Evolutionary conservation across 2,888 invertebrate genomes (phyloP), one percentile per base, ranked within the genome.

Genomic region (Acleris literana): DNA sequence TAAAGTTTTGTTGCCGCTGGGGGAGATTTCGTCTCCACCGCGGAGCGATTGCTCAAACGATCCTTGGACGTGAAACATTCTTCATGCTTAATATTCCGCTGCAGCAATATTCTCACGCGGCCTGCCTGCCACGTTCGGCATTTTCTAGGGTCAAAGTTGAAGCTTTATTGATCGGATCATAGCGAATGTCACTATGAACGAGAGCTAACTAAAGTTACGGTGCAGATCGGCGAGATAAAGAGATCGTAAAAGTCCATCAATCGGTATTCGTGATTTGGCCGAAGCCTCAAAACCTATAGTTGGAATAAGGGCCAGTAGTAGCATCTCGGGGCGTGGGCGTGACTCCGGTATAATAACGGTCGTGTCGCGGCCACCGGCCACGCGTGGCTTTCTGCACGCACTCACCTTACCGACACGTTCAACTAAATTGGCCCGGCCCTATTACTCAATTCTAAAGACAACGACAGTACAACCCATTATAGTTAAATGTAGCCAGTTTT

Each of bases 31-130:
- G 74, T 91, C 90, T 63, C 93, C 92, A 70, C 92, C 89, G 64
- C 94, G 91, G 71, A 94, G 84, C 65, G 94, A 94, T 76, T 93
- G 94, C 82, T 94, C 94, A 74, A 94, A 94, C 48, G 93, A 83
- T 69, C 93, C 92, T 84, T 93, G 92, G 71, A 93, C 77, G 77
- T 92, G 90, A 78, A 93, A 93, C 93, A 93, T 93, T 83, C 72
- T 90, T 82, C 79, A 81, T 77, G 73, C 77, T 83, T 78, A 51
- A 55, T 68, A 65, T 74, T 70, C 53, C 70, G 65, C 17, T 59
- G 59, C 74, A 74, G 71, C 63, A 64, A 77, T 68, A 81, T 82
- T 80, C 85, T 83, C 82, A 84, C 80, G 73, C 77, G 74, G 80
- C 81, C 78, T 69, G 72, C 69, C 72, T 67, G 72, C 81, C 74